Evolutionary conservation across 2,113 vertebrate species (phyloP).

Genomic region (Abramis brama): DNA sequence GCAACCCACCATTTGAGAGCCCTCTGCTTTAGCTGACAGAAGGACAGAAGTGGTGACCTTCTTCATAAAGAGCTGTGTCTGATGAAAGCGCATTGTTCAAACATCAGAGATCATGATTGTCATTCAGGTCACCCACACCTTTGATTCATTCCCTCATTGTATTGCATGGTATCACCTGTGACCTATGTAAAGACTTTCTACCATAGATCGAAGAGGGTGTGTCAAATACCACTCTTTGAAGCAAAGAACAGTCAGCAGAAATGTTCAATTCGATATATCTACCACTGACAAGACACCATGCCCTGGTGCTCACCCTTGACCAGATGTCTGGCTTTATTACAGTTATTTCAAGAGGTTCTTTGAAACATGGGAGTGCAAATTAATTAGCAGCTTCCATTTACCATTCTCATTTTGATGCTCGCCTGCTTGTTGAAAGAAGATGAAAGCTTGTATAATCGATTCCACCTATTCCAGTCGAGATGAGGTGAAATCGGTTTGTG

Average conservation of each 20-base stretch:
- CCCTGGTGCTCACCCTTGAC: not conserved
- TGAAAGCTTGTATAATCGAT: slow-evolving; percentile 37
- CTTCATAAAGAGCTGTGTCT: not conserved
- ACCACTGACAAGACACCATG: not conserved
- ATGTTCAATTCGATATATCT: not conserved
- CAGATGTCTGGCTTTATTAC: not conserved
- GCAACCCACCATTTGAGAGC: not conserved
- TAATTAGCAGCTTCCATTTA: slow-evolving; percentile 33
- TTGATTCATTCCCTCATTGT: not conserved
- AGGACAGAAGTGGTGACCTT: not conserved
- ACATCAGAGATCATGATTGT: not conserved
- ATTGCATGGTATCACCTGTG: not conserved
- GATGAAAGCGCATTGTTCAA: not conserved
- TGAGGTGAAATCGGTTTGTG: slow-evolving; percentile 32
- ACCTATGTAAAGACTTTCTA: not conserved
- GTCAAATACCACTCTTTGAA: not conserved
- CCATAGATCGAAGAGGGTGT: not conserved
- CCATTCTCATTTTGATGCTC: slow-evolving; percentile 8
- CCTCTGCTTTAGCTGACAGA: not conserved
- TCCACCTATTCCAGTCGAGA: slow-evolving; percentile 31
- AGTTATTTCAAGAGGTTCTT: not conserved
- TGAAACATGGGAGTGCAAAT: not conserved
- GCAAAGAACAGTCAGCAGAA: not conserved
- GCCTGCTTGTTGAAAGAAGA: not conserved
- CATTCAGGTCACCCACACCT: not conserved